Conservation (phyloP, 2,888 invertebrate genomes). For the Platerodrilus igneus region DNA sequence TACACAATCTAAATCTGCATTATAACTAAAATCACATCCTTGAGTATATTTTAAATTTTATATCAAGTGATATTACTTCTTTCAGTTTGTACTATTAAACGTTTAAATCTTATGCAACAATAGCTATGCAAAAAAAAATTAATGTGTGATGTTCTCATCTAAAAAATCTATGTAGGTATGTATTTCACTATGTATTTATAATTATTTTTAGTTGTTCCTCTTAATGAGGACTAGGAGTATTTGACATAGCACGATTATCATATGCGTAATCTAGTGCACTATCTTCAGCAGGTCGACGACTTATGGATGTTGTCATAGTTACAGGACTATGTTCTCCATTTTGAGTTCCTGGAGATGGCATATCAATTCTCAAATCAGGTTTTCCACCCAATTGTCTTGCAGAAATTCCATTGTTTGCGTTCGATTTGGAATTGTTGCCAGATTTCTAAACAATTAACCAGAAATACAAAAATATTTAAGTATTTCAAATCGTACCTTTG, state of each 20-base stretch:
- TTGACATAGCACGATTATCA: constrained; percentile 72
- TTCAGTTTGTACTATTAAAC: too few species aligned
- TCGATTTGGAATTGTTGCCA: background rate
- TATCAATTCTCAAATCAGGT: constrained; percentile 29
- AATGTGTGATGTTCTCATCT: too few species aligned
- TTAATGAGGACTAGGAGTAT: constrained; percentile 57
- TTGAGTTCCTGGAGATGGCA: constrained; percentile 28
- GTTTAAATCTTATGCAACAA: background rate
- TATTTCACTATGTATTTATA: too few species aligned
- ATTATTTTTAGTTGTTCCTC: too few species aligned
- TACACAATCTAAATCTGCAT: too few species aligned
- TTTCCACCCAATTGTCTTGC: constrained; percentile 15
- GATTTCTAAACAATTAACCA: constrained; percentile 1
- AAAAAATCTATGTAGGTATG: too few species aligned
- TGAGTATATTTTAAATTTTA: too few species aligned
- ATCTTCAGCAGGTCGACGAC: constrained; percentile 72
- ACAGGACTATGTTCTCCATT: constrained; percentile 44
- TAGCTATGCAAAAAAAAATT: background rate
- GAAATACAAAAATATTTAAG: constrained; percentile 2
- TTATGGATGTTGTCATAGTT: constrained; percentile 67
- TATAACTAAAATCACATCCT: too few species aligned
- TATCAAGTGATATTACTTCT: too few species aligned
- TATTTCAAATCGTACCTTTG: constrained; percentile 32
- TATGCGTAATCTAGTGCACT: constrained; percentile 72
- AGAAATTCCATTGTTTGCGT: constrained; percentile 17